Conservation (phyloP, 2,888 invertebrate species). For the Drosophila buzzatii region DNA sequence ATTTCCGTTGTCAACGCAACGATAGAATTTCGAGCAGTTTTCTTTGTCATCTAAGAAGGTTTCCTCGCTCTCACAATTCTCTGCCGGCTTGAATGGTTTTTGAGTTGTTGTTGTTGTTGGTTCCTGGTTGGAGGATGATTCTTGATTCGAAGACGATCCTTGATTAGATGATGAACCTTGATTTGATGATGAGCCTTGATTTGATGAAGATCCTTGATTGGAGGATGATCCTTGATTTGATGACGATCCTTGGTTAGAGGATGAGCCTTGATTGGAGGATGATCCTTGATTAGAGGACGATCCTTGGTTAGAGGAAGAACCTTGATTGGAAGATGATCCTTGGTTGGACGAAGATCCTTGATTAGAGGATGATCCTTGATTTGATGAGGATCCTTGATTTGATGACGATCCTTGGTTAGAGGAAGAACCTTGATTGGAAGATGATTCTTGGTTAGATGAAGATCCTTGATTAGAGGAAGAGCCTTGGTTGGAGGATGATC, state of each 20-base stretch:
- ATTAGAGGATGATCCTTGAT: slow-evolving; percentile 13
- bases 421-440: slow-evolving; percentile 21
- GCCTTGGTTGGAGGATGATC: slow-evolving; percentile 26
- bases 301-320: slow-evolving; percentile 24
- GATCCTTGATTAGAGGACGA: slow-evolving; percentile 35
- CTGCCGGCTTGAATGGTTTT: slow-evolving; percentile 73
- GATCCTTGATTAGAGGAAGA: slow-evolving; percentile 20
- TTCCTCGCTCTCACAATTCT: slow-evolving; percentile 84
- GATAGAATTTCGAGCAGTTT: slow-evolving; percentile 87
- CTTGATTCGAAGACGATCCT: slow-evolving; percentile 27
- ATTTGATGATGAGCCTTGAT: slow-evolving; percentile 17
- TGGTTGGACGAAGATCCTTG: slow-evolving; percentile 29
- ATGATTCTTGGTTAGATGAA: slow-evolving; percentile 14
- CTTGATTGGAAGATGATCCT: slow-evolving; percentile 10
- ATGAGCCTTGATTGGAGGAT: background rate
- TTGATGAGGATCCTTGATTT: slow-evolving; percentile 33
- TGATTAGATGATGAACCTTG: slow-evolving; percentile 29
- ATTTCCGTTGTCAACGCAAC: slow-evolving; percentile 86
- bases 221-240: slow-evolving; percentile 12
- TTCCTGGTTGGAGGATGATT: slow-evolving; percentile 30
- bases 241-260: slow-evolving; percentile 22
- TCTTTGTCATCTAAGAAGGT: slow-evolving; percentile 84
- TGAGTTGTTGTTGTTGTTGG: slow-evolving; percentile 56
- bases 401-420: slow-evolving; percentile 27
- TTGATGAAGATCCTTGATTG: slow-evolving; percentile 17